Conservation (phyloP, 2,888 invertebrate species). For the Syrphus vitripennis region DNA sequence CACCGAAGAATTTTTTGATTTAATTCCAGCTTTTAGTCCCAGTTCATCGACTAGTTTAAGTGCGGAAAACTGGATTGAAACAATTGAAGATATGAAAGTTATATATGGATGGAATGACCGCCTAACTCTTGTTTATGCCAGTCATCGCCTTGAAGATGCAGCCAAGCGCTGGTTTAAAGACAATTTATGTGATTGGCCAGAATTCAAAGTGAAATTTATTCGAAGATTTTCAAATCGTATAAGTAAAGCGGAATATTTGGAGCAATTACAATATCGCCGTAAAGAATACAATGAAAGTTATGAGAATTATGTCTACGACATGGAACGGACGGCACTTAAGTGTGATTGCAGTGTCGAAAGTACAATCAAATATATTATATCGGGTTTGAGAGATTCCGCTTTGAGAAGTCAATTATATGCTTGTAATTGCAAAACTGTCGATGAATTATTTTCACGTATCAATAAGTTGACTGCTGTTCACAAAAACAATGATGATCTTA, state of each 20-base stretch:
- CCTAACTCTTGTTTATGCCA: slow-evolving; percentile 9
- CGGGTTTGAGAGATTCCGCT: not conserved
- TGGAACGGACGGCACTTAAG: not conserved
- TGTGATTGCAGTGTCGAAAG: not conserved
- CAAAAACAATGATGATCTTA: not conserved
- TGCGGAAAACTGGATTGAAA: slow-evolving; percentile 12
- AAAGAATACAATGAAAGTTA: slow-evolving; percentile 29
- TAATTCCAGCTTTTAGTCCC: slow-evolving; percentile 22
- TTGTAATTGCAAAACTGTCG: not conserved
- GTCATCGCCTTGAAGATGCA: slow-evolving; percentile 4
- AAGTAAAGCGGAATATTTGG: not conserved
- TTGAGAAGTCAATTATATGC: not conserved
- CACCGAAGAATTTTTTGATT: not conserved
- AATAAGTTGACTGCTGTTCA: not conserved
- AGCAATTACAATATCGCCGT: not conserved
- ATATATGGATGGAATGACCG: slow-evolving; percentile 30
- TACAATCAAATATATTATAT: slow-evolving; percentile 16
- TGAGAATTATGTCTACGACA: slow-evolving; percentile 17
- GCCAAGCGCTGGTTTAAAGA: slow-evolving; percentile 9
- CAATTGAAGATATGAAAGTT: not conserved
- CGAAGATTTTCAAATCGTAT: not conserved
- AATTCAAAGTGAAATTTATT: slow-evolving; percentile 8
- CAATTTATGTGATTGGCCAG: slow-evolving; percentile 6
- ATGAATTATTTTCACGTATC: not conserved
- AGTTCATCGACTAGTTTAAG: not conserved